phyloP scores from a whole-genome alignment of 2,888 invertebrate species.

The Tenthredo mesomela region DNA sequence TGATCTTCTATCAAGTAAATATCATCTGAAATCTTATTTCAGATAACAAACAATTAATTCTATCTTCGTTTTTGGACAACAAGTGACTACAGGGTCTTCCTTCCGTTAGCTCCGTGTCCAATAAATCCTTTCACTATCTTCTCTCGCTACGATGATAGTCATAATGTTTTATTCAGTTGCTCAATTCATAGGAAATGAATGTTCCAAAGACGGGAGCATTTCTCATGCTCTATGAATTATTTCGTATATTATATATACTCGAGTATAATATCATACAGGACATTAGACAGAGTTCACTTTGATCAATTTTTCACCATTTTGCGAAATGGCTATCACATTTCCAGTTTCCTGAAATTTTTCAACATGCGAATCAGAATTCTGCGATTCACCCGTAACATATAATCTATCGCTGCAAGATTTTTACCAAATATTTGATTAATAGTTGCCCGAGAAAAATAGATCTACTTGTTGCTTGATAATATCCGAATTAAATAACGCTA shows the following conservation, averaged over 20 bases:
- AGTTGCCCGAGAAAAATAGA: not conserved
- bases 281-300: not conserved
- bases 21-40: not conserved
- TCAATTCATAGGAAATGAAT: conserved; percentile 8
- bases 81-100: not conserved
- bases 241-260: not conserved
- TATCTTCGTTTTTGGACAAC: not conserved
- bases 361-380: not conserved
- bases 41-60: not conserved
- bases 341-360: not conserved
- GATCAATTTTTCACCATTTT: not conserved
- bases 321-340: not conserved
- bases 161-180: conserved; percentile 33
- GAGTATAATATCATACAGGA: not conserved
- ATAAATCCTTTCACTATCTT: conserved; percentile 11
- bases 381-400: no score
- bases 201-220: conserved; percentile 4
- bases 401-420: not conserved
- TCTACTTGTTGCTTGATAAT: conserved; percentile 16
- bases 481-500: conserved; percentile 6
- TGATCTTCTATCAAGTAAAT: not conserved
- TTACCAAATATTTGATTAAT: not conserved
- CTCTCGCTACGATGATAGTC: conserved; percentile 17
- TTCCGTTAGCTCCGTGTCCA: not conserved
- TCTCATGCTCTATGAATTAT: conserved; percentile 5